Percentiles rank a stretch among this genome's conserved stretches.
phyloP scores from a whole-genome alignment of 2,888 invertebrate genomes.

The Lycaena phlaeas region DNA sequence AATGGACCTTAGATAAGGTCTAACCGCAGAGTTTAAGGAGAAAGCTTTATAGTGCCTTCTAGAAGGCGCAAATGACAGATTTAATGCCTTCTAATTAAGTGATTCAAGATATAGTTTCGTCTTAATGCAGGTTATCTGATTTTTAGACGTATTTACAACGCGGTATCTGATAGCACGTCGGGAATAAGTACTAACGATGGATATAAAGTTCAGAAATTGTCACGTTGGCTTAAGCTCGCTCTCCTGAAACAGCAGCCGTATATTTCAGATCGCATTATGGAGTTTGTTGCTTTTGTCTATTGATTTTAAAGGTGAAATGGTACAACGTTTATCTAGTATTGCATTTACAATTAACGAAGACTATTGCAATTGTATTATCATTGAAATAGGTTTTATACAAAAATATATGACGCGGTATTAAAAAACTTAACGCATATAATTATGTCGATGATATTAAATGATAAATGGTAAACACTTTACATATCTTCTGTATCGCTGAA shows the following conservation, averaged over 20 bases:
- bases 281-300: too few relatives aligned
- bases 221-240: not conserved
- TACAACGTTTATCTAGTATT: too few relatives aligned
- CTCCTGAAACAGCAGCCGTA: not conserved
- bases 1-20: slow-evolving; percentile 53
- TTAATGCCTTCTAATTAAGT: slow-evolving; percentile 64
- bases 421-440: too few relatives aligned
- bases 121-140: slow-evolving; percentile 46
- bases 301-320: too few relatives aligned
- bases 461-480: too few relatives aligned
- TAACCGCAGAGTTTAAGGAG: slow-evolving; percentile 47
- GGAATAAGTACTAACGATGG: slow-evolving; percentile 9
- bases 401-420: too few relatives aligned
- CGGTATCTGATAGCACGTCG: slow-evolving; percentile 26
- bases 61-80: slow-evolving; percentile 59
- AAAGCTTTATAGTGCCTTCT: slow-evolving; percentile 41
- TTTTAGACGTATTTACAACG: slow-evolving; percentile 43
- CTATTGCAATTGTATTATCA: too few relatives aligned
- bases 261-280: too few relatives aligned
- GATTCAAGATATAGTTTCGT: slow-evolving; percentile 41
- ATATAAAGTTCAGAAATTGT: not conserved
- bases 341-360: too few relatives aligned
- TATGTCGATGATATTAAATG: too few relatives aligned
- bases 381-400: too few relatives aligned
- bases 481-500: too few relatives aligned